These are phyloP conservation scores for Platyura marginata DNA, from an alignment of 1,140 invertebrate species.

Conservation along the genomic window DNA sequence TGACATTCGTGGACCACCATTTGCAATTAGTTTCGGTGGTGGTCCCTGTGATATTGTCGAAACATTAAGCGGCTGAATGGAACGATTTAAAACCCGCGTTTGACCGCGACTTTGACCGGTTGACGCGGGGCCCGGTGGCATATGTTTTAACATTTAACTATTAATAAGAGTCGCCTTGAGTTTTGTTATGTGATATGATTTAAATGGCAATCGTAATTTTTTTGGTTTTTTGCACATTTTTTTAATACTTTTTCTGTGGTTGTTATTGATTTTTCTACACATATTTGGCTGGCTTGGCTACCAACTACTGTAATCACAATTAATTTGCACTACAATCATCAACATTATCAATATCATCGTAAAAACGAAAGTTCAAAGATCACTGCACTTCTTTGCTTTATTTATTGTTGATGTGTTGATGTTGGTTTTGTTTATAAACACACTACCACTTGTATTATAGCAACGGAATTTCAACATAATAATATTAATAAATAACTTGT, in stretches of 20 bases:
- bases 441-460: no score
- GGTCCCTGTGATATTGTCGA: constrained; percentile 33
- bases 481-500: no score
- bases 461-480: no score
- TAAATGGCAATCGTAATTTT: not conserved
- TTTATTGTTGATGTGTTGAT: not conserved
- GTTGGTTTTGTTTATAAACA: no score
- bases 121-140: not conserved
- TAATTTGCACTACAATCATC: no score
- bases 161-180: not conserved
- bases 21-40: constrained; percentile 10
- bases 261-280: no score
- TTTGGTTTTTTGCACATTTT: not conserved
- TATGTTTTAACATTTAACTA: not conserved
- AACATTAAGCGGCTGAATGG: constrained; percentile 40
- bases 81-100: constrained; percentile 5
- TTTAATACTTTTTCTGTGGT: no score
- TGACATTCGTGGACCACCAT: constrained; percentile 10
- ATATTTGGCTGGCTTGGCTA: no score
- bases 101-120: not conserved
- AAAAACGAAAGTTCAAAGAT: not conserved
- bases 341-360: no score
- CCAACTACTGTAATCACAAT: no score
- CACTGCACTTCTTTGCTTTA: not conserved
- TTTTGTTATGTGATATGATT: not conserved